Conservation (phyloP, 2,797 vertebrate genomes). For the Rhynchotus rufescens region DNA sequence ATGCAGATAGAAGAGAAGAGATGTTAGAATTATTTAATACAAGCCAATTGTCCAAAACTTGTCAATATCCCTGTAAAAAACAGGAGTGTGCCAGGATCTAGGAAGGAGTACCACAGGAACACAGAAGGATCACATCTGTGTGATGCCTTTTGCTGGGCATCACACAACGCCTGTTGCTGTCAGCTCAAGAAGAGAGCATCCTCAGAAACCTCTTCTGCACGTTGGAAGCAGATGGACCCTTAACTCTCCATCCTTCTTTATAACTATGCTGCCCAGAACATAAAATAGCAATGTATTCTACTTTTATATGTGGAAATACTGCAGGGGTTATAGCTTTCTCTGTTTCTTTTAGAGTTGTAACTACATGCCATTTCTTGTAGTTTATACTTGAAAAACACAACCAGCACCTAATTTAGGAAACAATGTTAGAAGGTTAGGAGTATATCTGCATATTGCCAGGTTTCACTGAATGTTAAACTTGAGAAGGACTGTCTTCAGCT, state of each 20-base stretch:
- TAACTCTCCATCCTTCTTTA: not conserved
- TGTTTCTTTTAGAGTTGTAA: not conserved
- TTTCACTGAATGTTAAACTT: constrained; percentile 11
- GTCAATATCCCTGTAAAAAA: not conserved
- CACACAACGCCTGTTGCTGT: not conserved
- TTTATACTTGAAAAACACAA: constrained; percentile 7
- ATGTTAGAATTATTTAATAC: not conserved
- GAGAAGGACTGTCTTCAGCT: not conserved
- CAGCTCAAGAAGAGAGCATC: not conserved
- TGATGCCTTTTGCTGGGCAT: not conserved
- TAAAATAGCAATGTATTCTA: not conserved
- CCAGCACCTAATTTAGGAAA: not conserved
- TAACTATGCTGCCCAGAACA: not conserved
- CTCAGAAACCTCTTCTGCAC: not conserved
- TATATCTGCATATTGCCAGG: not conserved
- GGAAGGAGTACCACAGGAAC: not conserved
- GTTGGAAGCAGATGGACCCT: not conserved
- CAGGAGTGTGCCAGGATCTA: not conserved
- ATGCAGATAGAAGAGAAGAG: not conserved
- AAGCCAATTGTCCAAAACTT: not conserved
- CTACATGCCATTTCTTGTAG: not conserved
- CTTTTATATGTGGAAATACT: not conserved
- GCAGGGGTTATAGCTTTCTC: not conserved
- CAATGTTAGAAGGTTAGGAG: not conserved
- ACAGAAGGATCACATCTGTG: not conserved